phyloP scores from a whole-genome alignment of 2,113 vertebrate species.

The Datnioides undecimradiatus region DNA sequence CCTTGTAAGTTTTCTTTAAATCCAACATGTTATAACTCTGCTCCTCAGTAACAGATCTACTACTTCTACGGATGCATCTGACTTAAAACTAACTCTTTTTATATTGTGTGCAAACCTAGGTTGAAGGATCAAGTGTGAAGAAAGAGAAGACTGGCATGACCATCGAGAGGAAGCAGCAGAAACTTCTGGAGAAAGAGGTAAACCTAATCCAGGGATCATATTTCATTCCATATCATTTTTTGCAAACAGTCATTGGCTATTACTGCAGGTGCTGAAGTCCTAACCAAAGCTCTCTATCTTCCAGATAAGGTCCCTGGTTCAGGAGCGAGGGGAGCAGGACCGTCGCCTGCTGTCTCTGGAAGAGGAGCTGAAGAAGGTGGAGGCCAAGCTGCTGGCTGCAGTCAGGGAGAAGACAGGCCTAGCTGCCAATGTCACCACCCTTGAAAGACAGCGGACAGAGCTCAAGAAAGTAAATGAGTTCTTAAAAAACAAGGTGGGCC shows the following conservation, averaged over 20 bases:
- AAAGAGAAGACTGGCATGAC: conserved; percentile 81
- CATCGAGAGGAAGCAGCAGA: conserved; percentile 88
- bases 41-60: not conserved
- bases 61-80: not conserved
- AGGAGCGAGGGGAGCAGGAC: conserved; percentile 90
- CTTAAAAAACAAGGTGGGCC: conserved; percentile 91
- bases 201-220: not conserved
- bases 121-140: conserved; percentile 73
- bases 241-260: not conserved
- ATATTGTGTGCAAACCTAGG: conserved; percentile 49
- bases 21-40: not conserved
- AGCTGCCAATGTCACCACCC: conserved; percentile 85
- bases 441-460: conserved; percentile 91
- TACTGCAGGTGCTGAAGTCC: not conserved
- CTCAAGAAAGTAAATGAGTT: conserved; percentile 91
- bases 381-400: conserved; percentile 88
- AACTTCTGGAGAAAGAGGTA: conserved; percentile 93
- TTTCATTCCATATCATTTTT: too few species aligned
- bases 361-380: conserved; percentile 88
- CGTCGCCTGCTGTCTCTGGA: conserved; percentile 86
- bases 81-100: not conserved
- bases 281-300: not conserved
- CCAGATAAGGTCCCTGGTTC: conserved; percentile 90
- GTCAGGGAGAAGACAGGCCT: conserved; percentile 92
- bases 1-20: conserved; percentile 73